A percentile compares a stretch with the other conserved stretches of the same genome.
Conservation (phyloP, 2,888 invertebrate species). For the Heliconius erato region DNA sequence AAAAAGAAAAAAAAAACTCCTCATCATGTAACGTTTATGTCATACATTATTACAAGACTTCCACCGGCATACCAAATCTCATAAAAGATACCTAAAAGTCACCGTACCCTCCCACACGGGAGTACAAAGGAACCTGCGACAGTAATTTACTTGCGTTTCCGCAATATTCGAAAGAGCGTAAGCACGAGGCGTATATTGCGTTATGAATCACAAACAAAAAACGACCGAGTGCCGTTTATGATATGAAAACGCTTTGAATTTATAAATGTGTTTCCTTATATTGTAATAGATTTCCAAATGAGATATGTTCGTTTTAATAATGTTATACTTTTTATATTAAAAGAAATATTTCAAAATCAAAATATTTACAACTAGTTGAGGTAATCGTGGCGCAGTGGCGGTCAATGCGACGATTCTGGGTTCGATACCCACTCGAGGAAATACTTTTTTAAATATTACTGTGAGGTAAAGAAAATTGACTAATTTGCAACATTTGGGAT, state of each 20-base stretch:
- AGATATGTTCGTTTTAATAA: background rate
- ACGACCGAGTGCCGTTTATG: slow-evolving; percentile 48
- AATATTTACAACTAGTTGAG: background rate
- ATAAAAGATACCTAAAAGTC: slow-evolving; percentile 14
- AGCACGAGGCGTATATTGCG: slow-evolving; percentile 60
- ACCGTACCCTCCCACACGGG: slow-evolving; percentile 19
- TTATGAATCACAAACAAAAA: slow-evolving; percentile 54
- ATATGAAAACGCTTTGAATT: slow-evolving; percentile 32
- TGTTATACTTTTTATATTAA: background rate
- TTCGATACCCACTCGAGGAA: too few relatives aligned
- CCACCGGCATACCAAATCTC: background rate
- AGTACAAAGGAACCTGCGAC: slow-evolving; percentile 55
- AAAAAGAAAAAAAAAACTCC: background rate
- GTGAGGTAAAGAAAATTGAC: too few relatives aligned
- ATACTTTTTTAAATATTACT: too few relatives aligned
- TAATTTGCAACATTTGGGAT: too few relatives aligned
- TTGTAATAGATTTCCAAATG: background rate
- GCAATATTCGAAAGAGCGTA: slow-evolving; percentile 59
- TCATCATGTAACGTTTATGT: background rate
- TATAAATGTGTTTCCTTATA: slow-evolving; percentile 19
- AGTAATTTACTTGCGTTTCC: slow-evolving; percentile 67
- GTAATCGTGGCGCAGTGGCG: too few relatives aligned
- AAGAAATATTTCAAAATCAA: too few relatives aligned
- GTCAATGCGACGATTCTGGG: too few relatives aligned
- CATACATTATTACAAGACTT: background rate